Evolutionary conservation across 2,888 invertebrate genomes (phyloP).

Genomic region (Branchellion lobata): DNA sequence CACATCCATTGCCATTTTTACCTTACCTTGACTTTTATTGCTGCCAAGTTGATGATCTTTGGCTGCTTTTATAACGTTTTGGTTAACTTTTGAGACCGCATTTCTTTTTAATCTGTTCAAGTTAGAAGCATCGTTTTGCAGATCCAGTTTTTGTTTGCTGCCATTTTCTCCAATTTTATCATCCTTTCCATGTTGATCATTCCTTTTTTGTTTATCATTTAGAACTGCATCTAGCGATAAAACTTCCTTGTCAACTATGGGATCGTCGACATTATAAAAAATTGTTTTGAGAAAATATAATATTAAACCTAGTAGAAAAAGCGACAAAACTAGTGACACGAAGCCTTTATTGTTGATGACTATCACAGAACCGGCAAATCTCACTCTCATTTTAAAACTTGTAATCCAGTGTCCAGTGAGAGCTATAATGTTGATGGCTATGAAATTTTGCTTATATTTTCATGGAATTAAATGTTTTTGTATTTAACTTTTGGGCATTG

Average conservation of each 20-base stretch:
- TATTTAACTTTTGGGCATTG: too few species aligned
- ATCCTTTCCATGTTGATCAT: not conserved
- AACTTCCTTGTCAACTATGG: not conserved
- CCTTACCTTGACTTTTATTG: not conserved
- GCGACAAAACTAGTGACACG: not conserved
- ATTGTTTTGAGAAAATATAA: not conserved
- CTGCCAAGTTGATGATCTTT: too few species aligned
- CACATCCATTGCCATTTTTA: constrained; percentile 39
- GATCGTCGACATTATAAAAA: not conserved
- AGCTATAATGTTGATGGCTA: too few species aligned
- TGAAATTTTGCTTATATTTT: too few species aligned
- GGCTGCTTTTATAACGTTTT: not conserved
- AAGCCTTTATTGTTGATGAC: not conserved
- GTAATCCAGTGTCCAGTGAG: too few species aligned
- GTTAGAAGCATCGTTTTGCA: not conserved
- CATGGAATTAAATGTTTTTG: too few species aligned
- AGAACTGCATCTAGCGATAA: not conserved
- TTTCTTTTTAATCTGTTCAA: not conserved
- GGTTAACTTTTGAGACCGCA: not conserved
- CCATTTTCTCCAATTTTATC: not conserved
- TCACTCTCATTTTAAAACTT: not conserved
- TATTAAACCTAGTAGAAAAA: not conserved
- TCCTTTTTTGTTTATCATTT: not conserved
- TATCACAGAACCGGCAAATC: constrained; percentile 17
- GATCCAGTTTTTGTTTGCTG: not conserved